Conservation (phyloP, 2,797 vertebrate species). For the Moxostoma hubbsi region DNA sequence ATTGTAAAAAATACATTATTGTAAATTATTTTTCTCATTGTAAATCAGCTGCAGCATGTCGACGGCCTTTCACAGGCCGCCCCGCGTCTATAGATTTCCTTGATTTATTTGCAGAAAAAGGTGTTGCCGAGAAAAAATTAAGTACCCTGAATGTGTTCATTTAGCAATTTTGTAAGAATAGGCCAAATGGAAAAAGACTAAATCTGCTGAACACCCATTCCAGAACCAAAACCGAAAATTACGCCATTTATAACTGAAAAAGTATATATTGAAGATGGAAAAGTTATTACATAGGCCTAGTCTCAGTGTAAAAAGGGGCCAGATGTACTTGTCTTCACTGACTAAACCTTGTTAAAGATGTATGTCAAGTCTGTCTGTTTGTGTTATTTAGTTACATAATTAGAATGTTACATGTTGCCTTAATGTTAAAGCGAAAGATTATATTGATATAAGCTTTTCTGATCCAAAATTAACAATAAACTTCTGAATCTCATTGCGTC, state of each 20-base stretch:
- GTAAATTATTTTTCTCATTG: not conserved
- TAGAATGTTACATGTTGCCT: no score
- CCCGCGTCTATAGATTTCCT: not conserved
- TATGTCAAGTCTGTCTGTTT: not conserved
- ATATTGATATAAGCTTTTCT: no score
- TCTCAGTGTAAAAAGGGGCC: no score
- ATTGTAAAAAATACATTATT: no score
- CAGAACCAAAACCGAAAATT: not conserved
- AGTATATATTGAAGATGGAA: not conserved
- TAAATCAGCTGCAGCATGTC: not conserved
- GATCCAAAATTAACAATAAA: no score
- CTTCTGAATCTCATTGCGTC: not conserved
- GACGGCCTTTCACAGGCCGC: not conserved
- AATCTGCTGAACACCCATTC: constrained; percentile 16
- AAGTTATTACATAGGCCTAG: no score
- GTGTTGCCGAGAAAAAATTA: constrained; percentile 17
- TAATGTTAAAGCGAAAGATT: no score
- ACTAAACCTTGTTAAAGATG: not conserved
- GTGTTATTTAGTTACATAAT: no score
- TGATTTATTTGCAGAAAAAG: constrained; percentile 35
- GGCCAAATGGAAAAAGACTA: not conserved
- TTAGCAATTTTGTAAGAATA: constrained; percentile 14
- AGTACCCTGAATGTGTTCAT: not conserved
- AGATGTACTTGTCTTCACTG: no score
- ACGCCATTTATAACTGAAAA: not conserved